Conservation (phyloP, 92 coral and sea anemone genomes). For the Scolanthus callimorphus region DNA sequence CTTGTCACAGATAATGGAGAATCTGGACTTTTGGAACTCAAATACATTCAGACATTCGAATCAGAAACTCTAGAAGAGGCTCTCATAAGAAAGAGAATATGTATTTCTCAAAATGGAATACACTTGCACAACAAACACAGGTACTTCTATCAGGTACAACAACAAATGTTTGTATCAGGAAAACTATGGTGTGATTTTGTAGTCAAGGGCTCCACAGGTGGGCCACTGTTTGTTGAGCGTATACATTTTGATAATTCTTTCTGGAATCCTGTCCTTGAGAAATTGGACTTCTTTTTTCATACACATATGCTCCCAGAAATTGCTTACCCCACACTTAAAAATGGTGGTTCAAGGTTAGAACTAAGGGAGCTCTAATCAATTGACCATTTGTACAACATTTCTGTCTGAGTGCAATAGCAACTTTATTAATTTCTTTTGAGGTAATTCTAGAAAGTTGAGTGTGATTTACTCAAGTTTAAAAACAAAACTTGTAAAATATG, state of each 20-base stretch:
- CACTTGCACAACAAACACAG: neutral
- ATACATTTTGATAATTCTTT: constrained; percentile 5
- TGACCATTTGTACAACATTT: no score
- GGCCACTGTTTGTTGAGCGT: constrained; percentile 33
- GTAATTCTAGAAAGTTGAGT: no score
- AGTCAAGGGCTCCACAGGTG: constrained; percentile 22
- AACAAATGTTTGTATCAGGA: constrained; percentile 46
- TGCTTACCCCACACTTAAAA: constrained; percentile 32
- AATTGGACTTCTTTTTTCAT: constrained; percentile 20
- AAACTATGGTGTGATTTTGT: constrained; percentile 54
- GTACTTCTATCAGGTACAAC: no score
- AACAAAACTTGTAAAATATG: no score
- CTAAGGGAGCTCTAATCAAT: neutral
- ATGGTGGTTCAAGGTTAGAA: constrained; percentile 22
- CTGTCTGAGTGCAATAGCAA: no score
- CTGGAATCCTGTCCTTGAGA: constrained; percentile 23
- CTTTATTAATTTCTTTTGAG: no score
- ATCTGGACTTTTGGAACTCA: constrained; percentile 43
- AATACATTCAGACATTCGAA: constrained; percentile 37
- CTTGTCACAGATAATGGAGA: constrained; percentile 21
- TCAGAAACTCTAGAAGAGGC: constrained; percentile 37
- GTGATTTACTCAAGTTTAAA: no score
- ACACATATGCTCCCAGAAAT: constrained; percentile 38
- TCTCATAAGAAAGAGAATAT: constrained; percentile 31
- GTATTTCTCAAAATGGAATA: constrained; percentile 4